A percentile compares a stretch with the other conserved stretches of the same genome.
These are phyloP conservation scores for Melanophora roralis DNA, from an alignment of 2,888 invertebrate species.

Conservation along the genomic window DNA sequence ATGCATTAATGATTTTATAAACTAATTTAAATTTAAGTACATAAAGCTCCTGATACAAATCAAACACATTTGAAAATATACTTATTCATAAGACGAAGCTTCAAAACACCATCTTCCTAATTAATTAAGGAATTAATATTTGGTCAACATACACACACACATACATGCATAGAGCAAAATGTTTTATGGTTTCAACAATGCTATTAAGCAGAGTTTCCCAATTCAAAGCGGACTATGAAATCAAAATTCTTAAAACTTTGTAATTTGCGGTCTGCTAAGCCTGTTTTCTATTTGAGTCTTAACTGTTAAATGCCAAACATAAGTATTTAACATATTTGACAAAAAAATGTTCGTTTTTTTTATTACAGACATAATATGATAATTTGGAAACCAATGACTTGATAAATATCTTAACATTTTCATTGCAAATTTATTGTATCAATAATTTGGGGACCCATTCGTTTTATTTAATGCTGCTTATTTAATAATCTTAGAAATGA, in stretches of 20 bases:
- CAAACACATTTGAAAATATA: neutral
- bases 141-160: neutral
- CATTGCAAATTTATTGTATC: neutral
- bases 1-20: too few species aligned
- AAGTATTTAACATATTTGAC: too few species aligned
- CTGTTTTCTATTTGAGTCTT: too few species aligned
- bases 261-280: too few species aligned
- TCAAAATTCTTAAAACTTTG: too few species aligned
- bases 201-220: neutral
- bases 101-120: neutral
- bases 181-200: neutral
- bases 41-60: neutral
- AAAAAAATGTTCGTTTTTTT: too few species aligned
- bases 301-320: too few species aligned
- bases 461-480: neutral
- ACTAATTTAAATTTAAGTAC: neutral
- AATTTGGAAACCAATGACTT: too few species aligned
- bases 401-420: neutral
- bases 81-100: neutral
- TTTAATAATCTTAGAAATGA: conserved; percentile 4
- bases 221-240: too few species aligned
- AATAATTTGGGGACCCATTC: neutral
- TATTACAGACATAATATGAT: too few species aligned
- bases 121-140: conserved; percentile 24
- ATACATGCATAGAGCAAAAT: neutral